phyloP scores from a whole-genome alignment of 2,113 vertebrate genomes.

The Lampris megalopsis region DNA sequence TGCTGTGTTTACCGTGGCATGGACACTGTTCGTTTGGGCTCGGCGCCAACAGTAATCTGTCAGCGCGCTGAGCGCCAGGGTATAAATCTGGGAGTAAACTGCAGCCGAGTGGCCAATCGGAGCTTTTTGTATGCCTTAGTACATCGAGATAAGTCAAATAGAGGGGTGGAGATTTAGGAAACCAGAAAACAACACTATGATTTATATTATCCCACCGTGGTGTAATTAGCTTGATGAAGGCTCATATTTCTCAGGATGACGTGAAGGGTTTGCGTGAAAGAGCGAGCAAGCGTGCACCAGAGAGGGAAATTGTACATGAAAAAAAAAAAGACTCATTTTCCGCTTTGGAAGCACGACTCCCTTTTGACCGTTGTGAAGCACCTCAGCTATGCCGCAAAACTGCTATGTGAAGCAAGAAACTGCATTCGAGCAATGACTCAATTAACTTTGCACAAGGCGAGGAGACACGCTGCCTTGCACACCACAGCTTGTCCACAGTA shows the following conservation, averaged over 20 bases:
- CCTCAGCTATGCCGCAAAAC: neutral
- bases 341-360: slow-evolving; percentile 6
- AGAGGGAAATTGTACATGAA: neutral
- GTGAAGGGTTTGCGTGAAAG: slow-evolving; percentile 17
- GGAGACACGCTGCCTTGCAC: slow-evolving; percentile 25
- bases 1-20: slow-evolving; percentile 74
- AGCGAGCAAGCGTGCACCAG: neutral
- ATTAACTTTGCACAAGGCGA: slow-evolving; percentile 4
- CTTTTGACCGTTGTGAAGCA: slow-evolving; percentile 1
- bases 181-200: slow-evolving; percentile 38
- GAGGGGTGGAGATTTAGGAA: slow-evolving; percentile 7
- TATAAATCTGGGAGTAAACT: slow-evolving; percentile 61
- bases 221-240: slow-evolving; percentile 50
- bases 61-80: slow-evolving; percentile 64
- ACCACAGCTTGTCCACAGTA: slow-evolving; percentile 18
- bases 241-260: slow-evolving; percentile 11
- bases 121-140: slow-evolving; percentile 29
- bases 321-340: slow-evolving; percentile 11
- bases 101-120: slow-evolving; percentile 38
- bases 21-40: slow-evolving; percentile 70
- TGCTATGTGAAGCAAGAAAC: neutral
- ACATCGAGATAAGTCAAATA: slow-evolving; percentile 53
- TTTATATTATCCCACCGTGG: slow-evolving; percentile 44
- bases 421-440: slow-evolving; percentile 13
- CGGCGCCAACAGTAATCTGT: slow-evolving; percentile 74